phyloP scores from a whole-genome alignment of 1,140 invertebrate genomes.

The Cotesia vestalis region DNA sequence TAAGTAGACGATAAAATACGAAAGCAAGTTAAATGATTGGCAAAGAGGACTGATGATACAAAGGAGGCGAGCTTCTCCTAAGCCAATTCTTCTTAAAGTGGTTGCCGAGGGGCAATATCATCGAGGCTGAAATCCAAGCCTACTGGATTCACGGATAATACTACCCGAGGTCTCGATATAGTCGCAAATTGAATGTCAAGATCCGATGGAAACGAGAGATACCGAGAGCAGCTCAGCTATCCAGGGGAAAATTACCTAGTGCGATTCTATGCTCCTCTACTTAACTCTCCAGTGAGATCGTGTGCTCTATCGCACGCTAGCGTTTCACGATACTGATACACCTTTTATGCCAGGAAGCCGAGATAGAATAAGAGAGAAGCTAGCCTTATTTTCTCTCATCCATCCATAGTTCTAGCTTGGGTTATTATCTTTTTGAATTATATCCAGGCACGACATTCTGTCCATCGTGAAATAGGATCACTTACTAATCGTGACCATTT shows the following conservation, averaged over 20 bases:
- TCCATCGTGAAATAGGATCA: constrained; percentile 11
- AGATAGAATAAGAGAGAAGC: background rate
- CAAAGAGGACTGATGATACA: constrained; percentile 13
- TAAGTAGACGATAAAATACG: background rate
- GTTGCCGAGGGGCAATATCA: constrained; percentile 26
- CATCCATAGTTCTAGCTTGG: too few relatives aligned
- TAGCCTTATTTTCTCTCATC: constrained; percentile 9
- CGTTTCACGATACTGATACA: constrained; percentile 1
- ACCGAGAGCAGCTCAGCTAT: constrained; percentile 21
- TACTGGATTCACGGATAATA: constrained; percentile 37
- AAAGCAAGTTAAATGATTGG: constrained; percentile 21
- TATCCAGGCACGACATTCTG: constrained; percentile 24
- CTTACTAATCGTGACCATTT: constrained; percentile 16
- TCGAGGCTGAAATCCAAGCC: constrained; percentile 31
- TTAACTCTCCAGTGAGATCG: constrained; percentile 2
- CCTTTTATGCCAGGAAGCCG: constrained; percentile 22
- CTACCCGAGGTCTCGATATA: constrained; percentile 32
- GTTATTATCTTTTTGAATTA: constrained; percentile 24
- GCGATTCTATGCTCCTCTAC: background rate
- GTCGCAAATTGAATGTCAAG: constrained; percentile 40
- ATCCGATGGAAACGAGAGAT: constrained; percentile 35
- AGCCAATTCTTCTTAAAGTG: constrained; percentile 11
- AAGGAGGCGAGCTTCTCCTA: background rate
- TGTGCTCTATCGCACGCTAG: constrained; percentile 29
- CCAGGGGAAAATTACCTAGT: constrained; percentile 28